A percentile compares a stretch with the other conserved stretches of the same genome.
Conservation (phyloP, 2,113 vertebrate species). For the Cryptomyrus ogoouensis region DNA sequence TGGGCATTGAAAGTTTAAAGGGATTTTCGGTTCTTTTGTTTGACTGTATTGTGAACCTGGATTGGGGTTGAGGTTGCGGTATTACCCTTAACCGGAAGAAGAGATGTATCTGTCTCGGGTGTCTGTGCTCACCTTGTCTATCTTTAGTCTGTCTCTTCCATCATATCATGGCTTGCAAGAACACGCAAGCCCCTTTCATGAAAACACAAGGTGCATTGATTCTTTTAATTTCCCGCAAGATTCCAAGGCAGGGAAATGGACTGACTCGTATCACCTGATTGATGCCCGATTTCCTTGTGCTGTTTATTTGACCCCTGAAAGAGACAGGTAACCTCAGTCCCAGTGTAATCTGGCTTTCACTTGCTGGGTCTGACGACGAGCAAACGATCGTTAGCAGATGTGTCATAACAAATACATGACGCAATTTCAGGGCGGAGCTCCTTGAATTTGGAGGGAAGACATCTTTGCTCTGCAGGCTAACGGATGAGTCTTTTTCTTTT, state of each 20-base stretch:
- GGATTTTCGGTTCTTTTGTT: background rate
- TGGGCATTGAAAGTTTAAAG: background rate
- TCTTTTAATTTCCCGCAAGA: background rate
- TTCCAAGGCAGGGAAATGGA: background rate
- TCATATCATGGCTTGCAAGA: background rate
- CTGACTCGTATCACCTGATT: background rate
- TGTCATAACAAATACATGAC: background rate
- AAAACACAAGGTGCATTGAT: background rate
- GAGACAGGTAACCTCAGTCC: background rate
- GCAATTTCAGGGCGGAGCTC: background rate
- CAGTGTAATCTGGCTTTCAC: background rate
- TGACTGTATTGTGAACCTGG: background rate
- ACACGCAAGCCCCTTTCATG: background rate
- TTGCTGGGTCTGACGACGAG: background rate
- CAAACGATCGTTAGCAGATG: background rate
- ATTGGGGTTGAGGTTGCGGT: background rate
- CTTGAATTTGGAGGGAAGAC: background rate
- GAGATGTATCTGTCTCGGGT: background rate
- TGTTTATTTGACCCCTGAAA: background rate
- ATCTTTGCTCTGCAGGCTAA: background rate
- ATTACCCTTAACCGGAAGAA: background rate
- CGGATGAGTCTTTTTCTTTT: slow-evolving; percentile 14
- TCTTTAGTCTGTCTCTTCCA: background rate
- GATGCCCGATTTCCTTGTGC: background rate
- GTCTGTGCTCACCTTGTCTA: background rate